Conservation (phyloP, 2,888 invertebrate genomes). For the Monochamus alternatus region DNA sequence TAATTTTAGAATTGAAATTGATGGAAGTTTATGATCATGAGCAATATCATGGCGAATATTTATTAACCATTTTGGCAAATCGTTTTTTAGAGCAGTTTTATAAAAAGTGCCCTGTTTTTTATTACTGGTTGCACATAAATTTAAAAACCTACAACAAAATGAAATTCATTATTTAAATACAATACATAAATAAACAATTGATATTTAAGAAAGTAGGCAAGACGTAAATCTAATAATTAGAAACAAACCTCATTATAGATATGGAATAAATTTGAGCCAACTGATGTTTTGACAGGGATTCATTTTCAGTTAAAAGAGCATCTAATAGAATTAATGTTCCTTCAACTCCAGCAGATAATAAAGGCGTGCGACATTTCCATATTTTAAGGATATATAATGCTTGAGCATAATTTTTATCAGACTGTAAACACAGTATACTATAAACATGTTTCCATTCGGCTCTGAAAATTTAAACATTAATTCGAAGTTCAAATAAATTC, state of each 20-base stretch:
- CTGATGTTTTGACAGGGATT: conserved; percentile 70
- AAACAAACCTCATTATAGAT: conserved; percentile 76
- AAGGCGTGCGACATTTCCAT: conserved; percentile 76
- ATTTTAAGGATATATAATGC: conserved; percentile 72
- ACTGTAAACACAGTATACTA: conserved; percentile 69
- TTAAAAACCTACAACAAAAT: conserved; percentile 65
- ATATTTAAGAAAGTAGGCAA: too few relatives aligned
- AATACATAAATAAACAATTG: too few relatives aligned
- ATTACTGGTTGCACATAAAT: conserved; percentile 66
- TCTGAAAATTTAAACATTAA: conserved; percentile 57
- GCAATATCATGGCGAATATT: conserved; percentile 85
- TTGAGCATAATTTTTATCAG: conserved; percentile 65
- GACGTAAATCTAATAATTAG: too few relatives aligned
- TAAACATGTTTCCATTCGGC: conserved; percentile 75
- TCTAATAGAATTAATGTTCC: conserved; percentile 75
- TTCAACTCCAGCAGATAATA: conserved; percentile 76
- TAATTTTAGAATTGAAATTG: conserved; percentile 76
- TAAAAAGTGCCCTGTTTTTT: conserved; percentile 69
- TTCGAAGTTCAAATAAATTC: neutral
- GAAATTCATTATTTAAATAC: neutral
- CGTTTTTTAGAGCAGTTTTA: conserved; percentile 76
- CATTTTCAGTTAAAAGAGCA: conserved; percentile 70
- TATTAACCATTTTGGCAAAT: conserved; percentile 87
- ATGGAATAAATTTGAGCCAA: conserved; percentile 76
- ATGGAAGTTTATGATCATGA: conserved; percentile 81